Conservation (phyloP, 2,797 vertebrate genomes). For the Allobates femoralis region DNA sequence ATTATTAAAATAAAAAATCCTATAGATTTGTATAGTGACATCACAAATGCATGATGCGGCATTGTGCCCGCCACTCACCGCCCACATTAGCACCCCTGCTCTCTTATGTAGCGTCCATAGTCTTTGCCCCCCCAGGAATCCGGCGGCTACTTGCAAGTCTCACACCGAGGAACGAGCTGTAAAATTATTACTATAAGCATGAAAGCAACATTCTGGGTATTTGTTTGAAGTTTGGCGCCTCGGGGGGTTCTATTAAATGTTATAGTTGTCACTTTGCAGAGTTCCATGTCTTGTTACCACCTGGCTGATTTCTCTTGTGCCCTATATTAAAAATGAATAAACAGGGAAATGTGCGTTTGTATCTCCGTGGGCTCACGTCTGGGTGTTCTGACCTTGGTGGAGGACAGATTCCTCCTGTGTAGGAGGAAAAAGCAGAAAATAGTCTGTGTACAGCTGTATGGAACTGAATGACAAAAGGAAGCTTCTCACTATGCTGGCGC, state of each 20-base stretch:
- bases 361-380: not conserved
- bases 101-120: not conserved
- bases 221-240: not conserved
- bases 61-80: conserved; percentile 5
- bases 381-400: not conserved
- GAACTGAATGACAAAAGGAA: not conserved
- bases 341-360: not conserved
- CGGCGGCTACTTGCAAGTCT: too few species aligned
- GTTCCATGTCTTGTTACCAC: conserved; percentile 1
- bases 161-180: not conserved
- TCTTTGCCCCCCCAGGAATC: not conserved
- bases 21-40: not conserved
- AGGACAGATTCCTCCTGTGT: not conserved
- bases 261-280: not conserved
- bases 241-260: not conserved
- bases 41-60: not conserved
- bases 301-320: not conserved
- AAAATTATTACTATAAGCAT: not conserved
- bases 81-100: not conserved
- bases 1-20: not conserved
- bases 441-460: not conserved
- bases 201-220: too few species aligned
- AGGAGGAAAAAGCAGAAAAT: not conserved
- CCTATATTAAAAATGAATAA: not conserved
- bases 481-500: not conserved